phyloP scores from a whole-genome alignment of 2,888 invertebrate species.

The Rotaria macrura region DNA sequence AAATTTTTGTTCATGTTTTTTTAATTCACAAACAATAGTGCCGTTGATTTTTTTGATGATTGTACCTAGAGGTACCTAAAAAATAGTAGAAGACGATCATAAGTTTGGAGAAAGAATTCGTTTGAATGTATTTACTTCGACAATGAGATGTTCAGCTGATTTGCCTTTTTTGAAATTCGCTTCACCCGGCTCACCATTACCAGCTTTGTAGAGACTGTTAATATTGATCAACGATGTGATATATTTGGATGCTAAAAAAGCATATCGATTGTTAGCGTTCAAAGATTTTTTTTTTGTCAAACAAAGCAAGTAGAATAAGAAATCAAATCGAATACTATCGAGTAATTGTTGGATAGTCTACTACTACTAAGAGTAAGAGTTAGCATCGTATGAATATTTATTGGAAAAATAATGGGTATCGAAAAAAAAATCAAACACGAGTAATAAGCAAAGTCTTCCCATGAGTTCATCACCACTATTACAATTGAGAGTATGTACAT shows the following conservation, averaged over 20 bases:
- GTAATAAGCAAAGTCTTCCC: too few relatives aligned
- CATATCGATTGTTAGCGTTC: too few relatives aligned
- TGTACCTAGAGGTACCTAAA: constrained; percentile 70
- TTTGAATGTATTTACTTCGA: neutral
- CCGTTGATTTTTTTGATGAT: constrained; percentile 57
- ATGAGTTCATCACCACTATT: too few relatives aligned
- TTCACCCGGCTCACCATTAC: constrained; percentile 23
- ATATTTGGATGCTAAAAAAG: neutral
- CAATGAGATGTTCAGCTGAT: constrained; percentile 21
- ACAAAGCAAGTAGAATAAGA: too few relatives aligned
- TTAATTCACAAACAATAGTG: constrained; percentile 61
- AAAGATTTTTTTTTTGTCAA: too few relatives aligned
- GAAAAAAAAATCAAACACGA: too few relatives aligned
- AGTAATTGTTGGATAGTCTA: too few relatives aligned
- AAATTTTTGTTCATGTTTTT: constrained; percentile 61
- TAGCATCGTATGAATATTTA: too few relatives aligned
- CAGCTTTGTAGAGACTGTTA: constrained; percentile 27
- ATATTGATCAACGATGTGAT: constrained; percentile 27
- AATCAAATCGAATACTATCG: too few relatives aligned
- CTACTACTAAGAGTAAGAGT: too few relatives aligned
- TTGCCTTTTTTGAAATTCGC: constrained; percentile 29
- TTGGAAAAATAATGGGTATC: too few relatives aligned
- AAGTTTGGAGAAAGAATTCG: neutral
- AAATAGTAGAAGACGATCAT: neutral
- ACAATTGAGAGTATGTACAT: too few relatives aligned